Percentiles rank a stretch among this genome's conserved stretches.
Evolutionary conservation across 2,113 vertebrate genomes (phyloP).

Genomic region (Eulemur rufifrons): DNA sequence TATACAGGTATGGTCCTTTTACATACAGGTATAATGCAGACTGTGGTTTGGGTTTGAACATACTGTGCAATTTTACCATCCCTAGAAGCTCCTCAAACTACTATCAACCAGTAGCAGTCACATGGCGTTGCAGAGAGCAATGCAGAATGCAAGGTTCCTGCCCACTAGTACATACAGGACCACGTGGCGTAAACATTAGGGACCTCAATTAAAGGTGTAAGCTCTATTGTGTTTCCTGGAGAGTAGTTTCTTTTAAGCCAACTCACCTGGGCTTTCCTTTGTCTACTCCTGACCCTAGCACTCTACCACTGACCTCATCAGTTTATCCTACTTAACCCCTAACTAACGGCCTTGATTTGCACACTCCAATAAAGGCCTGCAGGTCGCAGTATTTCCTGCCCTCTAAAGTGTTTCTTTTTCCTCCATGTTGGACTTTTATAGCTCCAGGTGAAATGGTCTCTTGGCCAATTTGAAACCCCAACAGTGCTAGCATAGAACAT

Average conservation of each 20-base stretch:
- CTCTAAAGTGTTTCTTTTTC: not conserved
- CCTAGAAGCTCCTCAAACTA: not conserved
- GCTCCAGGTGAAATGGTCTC: not conserved
- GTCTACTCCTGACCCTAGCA: not conserved
- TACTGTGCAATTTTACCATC: not conserved
- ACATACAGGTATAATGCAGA: not conserved
- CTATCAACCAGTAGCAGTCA: not conserved
- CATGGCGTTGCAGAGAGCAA: rapidly evolving
- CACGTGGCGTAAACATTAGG: not conserved
- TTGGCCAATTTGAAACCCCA: not conserved
- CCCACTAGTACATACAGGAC: too few species aligned
- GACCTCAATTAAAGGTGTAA: not conserved
- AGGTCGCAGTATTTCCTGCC: not conserved
- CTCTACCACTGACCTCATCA: not conserved
- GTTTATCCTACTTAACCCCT: not conserved
- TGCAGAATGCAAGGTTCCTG: not conserved
- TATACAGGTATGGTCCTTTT: not conserved
- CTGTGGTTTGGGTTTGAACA: not conserved
- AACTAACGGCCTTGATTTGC: not conserved
- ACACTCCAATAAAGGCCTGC: not conserved
- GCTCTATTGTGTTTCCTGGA: not conserved
- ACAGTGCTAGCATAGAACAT: not conserved
- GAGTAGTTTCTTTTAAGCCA: not conserved
- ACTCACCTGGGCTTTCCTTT: not conserved
- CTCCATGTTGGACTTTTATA: not conserved